These are phyloP conservation scores for Cryptocheilus praepositus DNA, from an alignment of 2,888 invertebrate species.

Conservation along the genomic window DNA sequence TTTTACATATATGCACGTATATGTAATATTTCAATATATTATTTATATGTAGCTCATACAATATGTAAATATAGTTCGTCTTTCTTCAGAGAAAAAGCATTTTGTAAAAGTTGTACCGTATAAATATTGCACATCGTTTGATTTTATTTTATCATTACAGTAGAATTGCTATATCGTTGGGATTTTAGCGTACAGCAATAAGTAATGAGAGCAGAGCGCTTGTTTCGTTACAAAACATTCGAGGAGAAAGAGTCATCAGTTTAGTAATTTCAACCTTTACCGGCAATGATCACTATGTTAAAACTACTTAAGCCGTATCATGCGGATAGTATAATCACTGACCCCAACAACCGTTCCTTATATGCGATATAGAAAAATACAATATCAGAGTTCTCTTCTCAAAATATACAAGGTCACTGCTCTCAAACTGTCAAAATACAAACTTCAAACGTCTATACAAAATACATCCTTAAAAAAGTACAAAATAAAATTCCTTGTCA, in stretches of 20 bases:
- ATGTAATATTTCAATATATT: conserved; percentile 43
- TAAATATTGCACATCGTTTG: conserved; percentile 66
- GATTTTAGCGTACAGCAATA: conserved; percentile 43
- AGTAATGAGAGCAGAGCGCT: conserved; percentile 52
- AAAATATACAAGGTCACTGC: conserved; percentile 54
- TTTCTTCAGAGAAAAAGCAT: conserved; percentile 41
- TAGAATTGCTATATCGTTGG: conserved; percentile 35
- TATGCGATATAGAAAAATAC: conserved; percentile 39
- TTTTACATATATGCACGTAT: conserved; percentile 41
- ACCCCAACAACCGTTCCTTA: conserved; percentile 4
- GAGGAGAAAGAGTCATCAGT: conserved; percentile 15
- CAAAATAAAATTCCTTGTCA: conserved; percentile 63
- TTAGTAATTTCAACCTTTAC: neutral
- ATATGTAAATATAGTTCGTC: conserved; percentile 58
- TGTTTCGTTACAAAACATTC: conserved; percentile 24
- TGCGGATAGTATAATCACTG: conserved; percentile 2
- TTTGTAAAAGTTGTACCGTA: conserved; percentile 58
- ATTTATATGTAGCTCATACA: conserved; percentile 54
- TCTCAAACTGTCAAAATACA: conserved; percentile 48
- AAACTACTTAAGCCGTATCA: too few relatives aligned
- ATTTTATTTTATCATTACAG: conserved; percentile 36
- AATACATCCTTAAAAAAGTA: conserved; percentile 71
- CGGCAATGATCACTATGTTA: too few relatives aligned
- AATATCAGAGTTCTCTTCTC: conserved; percentile 31
- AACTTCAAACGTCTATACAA: conserved; percentile 60